Evolutionary conservation across 2,797 vertebrate genomes (phyloP), one percentile per base, ranked within the genome.

Genomic region (Margarornis squamiger): DNA sequence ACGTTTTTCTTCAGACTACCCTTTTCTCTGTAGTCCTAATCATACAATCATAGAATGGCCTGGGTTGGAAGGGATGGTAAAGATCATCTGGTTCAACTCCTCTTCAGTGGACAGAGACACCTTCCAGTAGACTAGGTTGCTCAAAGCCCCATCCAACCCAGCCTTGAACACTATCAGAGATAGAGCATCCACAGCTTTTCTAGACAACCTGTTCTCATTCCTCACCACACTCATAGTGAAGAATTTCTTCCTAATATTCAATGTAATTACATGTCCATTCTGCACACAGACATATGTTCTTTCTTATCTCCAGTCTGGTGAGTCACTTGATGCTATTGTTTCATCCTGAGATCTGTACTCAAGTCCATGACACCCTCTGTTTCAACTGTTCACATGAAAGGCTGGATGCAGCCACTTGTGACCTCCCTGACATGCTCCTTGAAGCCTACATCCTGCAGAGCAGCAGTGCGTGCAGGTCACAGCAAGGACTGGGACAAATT

Each of bases 301-400:
- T 66, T 70, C 55, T 43, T 54, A 29, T 55, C 3, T 6, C 22
- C 22, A 5, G 1, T 34, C 45, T 52, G 39, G 21, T 26, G 43
- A 66, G 38, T 52, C 32, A 18, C 52, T 77, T 63, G 30, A 38
- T 82, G 27, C 7, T 63, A 43, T n/a, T 16, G 20, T 67, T 72
- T 58, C 20, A 26, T 66, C 36, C n/a, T 41, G 26, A 41, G 8
- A 8, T 61, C 30, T 75, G 11, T 72, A 20, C 27, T 62, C 9
- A 12, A 10, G 24, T 26, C 39, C 41, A 48, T 38, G 71, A 45
- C 27, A 18, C n/a, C 57, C 54, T 51, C 34, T 0, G 0, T 65
- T 81, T 76, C 67, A 75, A 12, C 7, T 43, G 39, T 34, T 29
- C 13, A 26, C 1, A 1, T 19, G n/a, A 34, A 62, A 72, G 27